A percentile compares a stretch with the other conserved stretches of the same genome.
Conservation (phyloP, 92 coral and sea anemone species). For the Siderastrea siderea region DNA sequence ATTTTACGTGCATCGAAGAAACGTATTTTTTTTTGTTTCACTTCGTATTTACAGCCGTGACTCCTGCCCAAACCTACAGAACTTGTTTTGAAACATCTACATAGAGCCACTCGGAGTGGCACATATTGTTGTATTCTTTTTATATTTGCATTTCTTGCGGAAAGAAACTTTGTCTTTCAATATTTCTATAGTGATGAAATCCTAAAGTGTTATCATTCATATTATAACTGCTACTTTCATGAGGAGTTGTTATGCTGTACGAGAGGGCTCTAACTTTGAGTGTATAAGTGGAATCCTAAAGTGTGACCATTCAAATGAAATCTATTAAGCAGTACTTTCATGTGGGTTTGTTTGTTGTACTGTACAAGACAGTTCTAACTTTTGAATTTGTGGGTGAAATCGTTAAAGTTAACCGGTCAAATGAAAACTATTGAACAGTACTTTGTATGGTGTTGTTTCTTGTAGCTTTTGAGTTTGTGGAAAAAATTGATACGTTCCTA, state of each 20-base stretch:
- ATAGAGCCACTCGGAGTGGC: no score
- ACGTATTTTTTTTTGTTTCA: background rate
- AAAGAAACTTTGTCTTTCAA: no score
- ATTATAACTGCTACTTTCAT: background rate
- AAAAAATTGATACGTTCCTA: no score
- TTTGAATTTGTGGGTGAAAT: background rate
- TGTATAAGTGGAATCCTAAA: background rate
- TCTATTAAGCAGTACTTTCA: background rate
- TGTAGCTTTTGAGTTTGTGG: no score
- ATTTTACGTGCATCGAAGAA: background rate
- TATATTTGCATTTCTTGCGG: no score
- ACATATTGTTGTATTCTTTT: no score
- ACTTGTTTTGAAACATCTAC: no score
- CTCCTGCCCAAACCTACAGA: no score
- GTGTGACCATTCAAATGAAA: slow-evolving; percentile 2
- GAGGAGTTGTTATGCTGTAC: background rate
- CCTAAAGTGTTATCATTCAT: background rate
- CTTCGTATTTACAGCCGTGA: no score
- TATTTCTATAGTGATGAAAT: background rate
- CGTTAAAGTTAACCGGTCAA: background rate
- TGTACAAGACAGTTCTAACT: background rate
- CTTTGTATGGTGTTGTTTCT: background rate
- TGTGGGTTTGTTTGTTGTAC: background rate
- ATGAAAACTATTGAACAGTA: background rate
- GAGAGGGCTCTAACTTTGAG: background rate